These are phyloP conservation scores for Piprites chloris DNA, from an alignment of 2,113 vertebrate species.

Conservation along the genomic window DNA sequence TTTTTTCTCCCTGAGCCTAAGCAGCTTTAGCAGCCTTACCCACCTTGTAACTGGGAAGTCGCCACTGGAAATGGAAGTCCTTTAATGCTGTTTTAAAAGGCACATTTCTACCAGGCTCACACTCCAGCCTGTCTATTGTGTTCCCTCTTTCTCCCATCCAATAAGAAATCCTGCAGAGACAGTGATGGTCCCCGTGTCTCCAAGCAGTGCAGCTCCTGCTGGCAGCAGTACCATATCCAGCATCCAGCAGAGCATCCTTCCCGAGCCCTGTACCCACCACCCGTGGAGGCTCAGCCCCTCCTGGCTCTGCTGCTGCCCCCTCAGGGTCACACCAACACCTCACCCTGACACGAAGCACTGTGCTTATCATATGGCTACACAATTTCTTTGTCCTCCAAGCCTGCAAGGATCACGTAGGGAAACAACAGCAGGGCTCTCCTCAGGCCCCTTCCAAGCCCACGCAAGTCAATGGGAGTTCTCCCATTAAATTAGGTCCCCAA, in stretches of 20 bases:
- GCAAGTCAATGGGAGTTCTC: constrained; percentile 1
- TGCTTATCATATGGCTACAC: not conserved
- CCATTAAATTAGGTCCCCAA: constrained; percentile 5
- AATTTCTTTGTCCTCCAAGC: not conserved
- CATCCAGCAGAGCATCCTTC: constrained; percentile 20
- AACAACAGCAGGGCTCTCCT: not conserved
- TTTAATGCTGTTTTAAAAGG: not conserved
- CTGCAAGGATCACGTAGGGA: not conserved
- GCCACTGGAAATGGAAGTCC: not conserved
- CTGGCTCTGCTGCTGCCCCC: not conserved
- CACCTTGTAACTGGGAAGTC: not conserved
- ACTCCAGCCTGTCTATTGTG: not conserved
- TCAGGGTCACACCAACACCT: not conserved
- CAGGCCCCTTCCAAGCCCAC: not conserved
- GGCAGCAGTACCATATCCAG: not conserved
- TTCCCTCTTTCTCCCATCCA: not conserved
- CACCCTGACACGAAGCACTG: not conserved
- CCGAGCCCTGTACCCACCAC: not conserved
- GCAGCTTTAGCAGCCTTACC: not conserved
- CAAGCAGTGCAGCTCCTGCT: not conserved
- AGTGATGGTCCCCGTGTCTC: not conserved
- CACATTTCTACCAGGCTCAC: not conserved
- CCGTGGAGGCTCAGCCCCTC: not conserved
- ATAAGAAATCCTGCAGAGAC: not conserved
- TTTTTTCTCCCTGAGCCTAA: not conserved